Evolutionary conservation across 2,888 invertebrate genomes (phyloP).

Genomic region (Drosophila phalerata): DNA sequence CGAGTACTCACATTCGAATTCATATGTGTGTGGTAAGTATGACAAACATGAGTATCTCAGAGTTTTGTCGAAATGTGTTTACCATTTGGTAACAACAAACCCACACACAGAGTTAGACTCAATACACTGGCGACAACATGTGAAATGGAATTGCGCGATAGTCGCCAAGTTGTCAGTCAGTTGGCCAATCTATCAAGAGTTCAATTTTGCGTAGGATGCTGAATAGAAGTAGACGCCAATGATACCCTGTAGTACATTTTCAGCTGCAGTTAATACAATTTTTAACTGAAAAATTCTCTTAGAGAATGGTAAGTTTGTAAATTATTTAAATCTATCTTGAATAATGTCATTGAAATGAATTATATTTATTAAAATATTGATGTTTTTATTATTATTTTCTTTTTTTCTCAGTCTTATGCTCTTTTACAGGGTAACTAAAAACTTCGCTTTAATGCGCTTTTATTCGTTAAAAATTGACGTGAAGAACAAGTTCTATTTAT

Average conservation of each 20-base stretch:
- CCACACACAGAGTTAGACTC: slow-evolving; percentile 34
- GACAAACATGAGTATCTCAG: slow-evolving; percentile 36
- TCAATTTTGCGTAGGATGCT: slow-evolving; percentile 35
- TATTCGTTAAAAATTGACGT: slow-evolving; percentile 5
- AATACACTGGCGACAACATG: slow-evolving; percentile 52
- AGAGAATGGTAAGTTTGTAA: background rate
- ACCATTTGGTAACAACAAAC: slow-evolving; percentile 40
- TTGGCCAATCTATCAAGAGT: slow-evolving; percentile 62
- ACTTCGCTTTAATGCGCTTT: slow-evolving; percentile 13
- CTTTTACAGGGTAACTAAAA: background rate
- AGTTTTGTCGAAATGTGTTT: slow-evolving; percentile 34
- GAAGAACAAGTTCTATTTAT: slow-evolving; percentile 12
- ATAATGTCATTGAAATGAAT: no score
- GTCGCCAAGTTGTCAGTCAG: slow-evolving; percentile 48
- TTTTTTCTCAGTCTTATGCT: background rate
- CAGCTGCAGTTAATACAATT: no score
- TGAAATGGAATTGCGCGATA: slow-evolving; percentile 58
- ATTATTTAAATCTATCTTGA: no score
- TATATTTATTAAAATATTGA: background rate
- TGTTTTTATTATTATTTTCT: background rate
- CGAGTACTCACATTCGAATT: slow-evolving; percentile 6
- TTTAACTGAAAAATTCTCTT: background rate
- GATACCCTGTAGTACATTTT: slow-evolving; percentile 51
- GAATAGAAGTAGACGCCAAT: background rate
- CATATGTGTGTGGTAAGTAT: slow-evolving; percentile 1